A percentile compares a stretch with the other conserved stretches of the same genome.
These are phyloP conservation scores for Drosophila cardini DNA, from an alignment of 1,140 invertebrate species.

Conservation along the genomic window DNA sequence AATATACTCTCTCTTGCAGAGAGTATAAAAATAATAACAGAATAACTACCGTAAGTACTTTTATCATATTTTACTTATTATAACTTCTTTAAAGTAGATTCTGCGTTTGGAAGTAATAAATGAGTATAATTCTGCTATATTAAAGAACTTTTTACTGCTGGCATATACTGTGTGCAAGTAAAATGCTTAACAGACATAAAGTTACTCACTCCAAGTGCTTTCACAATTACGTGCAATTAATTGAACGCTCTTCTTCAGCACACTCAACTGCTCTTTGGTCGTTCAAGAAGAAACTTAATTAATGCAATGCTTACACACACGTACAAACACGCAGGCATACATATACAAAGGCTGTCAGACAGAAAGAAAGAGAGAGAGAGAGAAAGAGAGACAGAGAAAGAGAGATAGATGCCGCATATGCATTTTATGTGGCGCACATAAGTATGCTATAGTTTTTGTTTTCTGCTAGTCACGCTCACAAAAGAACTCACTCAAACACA, in stretches of 20 bases:
- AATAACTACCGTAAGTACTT: no score
- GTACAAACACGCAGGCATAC: neutral
- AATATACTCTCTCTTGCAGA: no score
- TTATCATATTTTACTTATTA: no score
- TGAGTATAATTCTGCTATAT: no score
- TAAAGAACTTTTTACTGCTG: no score
- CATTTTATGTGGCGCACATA: conserved; percentile 72
- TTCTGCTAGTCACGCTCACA: conserved; percentile 53
- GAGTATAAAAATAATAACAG: no score
- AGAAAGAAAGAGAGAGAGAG: neutral
- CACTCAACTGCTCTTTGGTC: conserved; percentile 9
- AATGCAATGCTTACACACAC: conserved; percentile 1
- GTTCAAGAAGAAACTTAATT: conserved; percentile 27
- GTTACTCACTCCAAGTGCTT: neutral
- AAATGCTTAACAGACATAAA: no score
- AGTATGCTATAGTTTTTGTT: conserved; percentile 57
- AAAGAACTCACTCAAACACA: conserved; percentile 1
- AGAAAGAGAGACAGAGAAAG: no score
- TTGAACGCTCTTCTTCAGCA: conserved; percentile 5
- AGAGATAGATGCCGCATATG: conserved; percentile 57
- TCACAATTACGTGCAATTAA: conserved; percentile 2
- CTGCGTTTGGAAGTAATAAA: no score
- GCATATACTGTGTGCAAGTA: no score
- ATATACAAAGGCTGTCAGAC: neutral
- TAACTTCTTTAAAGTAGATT: no score